phyloP scores from a whole-genome alignment of 2,797 vertebrate species.

The Parotocinclus haroldoi region DNA sequence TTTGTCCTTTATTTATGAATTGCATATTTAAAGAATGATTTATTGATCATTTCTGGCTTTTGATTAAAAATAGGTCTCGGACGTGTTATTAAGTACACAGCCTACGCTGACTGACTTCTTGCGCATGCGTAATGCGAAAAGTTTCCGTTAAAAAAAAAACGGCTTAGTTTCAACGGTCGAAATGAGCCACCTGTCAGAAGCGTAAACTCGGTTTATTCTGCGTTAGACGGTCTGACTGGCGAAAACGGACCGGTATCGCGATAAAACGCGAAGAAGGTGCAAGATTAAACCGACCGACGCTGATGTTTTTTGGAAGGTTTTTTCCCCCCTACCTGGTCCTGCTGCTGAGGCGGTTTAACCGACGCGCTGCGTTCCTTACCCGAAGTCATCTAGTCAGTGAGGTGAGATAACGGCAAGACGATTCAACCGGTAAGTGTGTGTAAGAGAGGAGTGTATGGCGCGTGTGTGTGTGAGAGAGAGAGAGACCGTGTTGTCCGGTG shows the following conservation, averaged over 20 bases:
- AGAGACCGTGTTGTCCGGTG: constrained; percentile 17
- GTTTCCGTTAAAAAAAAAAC: no score
- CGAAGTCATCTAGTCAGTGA: constrained; percentile 82
- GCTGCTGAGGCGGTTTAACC: constrained; percentile 84
- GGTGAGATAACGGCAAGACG: neutral
- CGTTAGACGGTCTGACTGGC: no score
- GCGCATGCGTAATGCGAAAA: no score
- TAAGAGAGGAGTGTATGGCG: constrained; percentile 11
- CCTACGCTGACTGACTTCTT: no score
- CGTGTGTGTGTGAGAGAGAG: constrained; percentile 7
- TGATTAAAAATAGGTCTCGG: no score
- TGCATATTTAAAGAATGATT: no score
- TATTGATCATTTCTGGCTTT: no score
- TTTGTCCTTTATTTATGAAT: no score
- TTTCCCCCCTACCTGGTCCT: constrained; percentile 60
- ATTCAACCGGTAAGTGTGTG: neutral
- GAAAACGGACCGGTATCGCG: neutral
- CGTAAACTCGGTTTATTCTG: no score
- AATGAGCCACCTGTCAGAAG: no score
- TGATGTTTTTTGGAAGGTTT: neutral
- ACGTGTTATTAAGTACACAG: no score
- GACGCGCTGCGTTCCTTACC: constrained; percentile 84
- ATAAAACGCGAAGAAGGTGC: neutral
- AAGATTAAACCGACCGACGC: neutral
- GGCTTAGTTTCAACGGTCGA: no score